phyloP scores from a whole-genome alignment of 1,140 invertebrate species.

The Cherax quadricarinatus region DNA sequence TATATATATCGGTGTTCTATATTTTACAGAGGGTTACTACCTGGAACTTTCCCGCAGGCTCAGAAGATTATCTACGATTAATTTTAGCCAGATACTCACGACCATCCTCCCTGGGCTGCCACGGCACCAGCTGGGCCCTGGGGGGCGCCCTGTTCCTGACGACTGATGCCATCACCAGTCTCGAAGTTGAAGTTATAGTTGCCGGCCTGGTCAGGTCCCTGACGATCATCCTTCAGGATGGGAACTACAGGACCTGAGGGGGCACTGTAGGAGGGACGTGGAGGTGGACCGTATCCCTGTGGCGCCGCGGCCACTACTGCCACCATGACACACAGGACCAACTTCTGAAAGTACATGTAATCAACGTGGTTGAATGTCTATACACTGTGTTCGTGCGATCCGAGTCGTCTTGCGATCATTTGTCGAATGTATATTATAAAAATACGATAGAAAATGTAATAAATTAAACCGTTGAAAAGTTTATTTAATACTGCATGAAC shows the following conservation, averaged over 20 bases:
- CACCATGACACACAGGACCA: neutral
- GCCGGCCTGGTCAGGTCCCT: slow-evolving; percentile 1
- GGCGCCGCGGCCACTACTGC: neutral
- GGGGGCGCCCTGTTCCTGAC: neutral
- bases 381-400: no score
- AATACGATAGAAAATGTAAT: no score
- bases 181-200: slow-evolving; percentile 7
- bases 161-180: slow-evolving; percentile 9
- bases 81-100: neutral
- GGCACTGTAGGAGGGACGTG: neutral
- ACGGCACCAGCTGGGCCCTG: neutral
- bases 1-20: neutral
- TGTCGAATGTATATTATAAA: no score
- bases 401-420: no score
- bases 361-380: no score
- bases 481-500: no score
- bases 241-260: neutral
- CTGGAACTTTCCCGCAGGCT: neutral
- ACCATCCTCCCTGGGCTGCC: slow-evolving; percentile 5
- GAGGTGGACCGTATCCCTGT: neutral
- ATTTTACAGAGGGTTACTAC: neutral
- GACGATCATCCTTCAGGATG: slow-evolving; percentile 5
- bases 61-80: neutral
- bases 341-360: neutral
- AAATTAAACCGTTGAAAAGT: no score